Base-by-base conservation (phyloP, 2,113 vertebrate genomes). In the Tretioscincus oriximinensis region DNA sequence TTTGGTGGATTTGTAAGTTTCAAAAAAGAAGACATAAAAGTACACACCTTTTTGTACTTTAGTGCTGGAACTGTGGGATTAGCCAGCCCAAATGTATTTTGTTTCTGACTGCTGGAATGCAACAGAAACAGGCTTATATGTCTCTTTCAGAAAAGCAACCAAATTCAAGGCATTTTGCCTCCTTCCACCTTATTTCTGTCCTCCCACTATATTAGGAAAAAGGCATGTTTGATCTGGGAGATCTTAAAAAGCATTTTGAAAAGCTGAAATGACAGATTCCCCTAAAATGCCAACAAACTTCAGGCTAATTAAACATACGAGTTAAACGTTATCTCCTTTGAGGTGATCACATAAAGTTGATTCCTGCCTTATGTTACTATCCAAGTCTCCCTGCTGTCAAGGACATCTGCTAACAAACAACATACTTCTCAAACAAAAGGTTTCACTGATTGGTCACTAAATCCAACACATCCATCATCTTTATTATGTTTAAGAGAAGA, bases 331-430 rank as follows among this genome's bases (percentile, higher is more conserved):
- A 84, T 87, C 80, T 88, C 72, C 81, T 90, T 2, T 77, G 88
- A 91, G 85, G 85, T 82, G 83, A 86, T 76, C 83, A 86, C 58
- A 84, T 74, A 79, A 89, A 90, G 84, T 87, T 88, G 86, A 18
- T 91, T 88, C 88, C 86, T 91, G 91, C 87, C 88, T 92, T 80
- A 91, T 61, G 5, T 82, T 86, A 82, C 83, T 92, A 85, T 91
- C 89, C 88, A 89, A 85, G 81, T 84, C 83, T 88, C 88, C 89
- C 91, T 91, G 91, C 91, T 91, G 88, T 91, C 89, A 88, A 83
- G 78, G 87, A 88, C 91, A 91, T 91, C 87, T 91, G 91, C 89
- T 93, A 86, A 85, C 89, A 63, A 93, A 77, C 76, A 88, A 84
- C 85, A 86, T 77, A 81, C 71, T 82, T 80, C 84, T 64, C 77